A percentile compares a stretch with the other conserved stretches of the same genome.
Evolutionary conservation across 2,888 invertebrate species (phyloP).

Genomic region (Molanna angustata): DNA sequence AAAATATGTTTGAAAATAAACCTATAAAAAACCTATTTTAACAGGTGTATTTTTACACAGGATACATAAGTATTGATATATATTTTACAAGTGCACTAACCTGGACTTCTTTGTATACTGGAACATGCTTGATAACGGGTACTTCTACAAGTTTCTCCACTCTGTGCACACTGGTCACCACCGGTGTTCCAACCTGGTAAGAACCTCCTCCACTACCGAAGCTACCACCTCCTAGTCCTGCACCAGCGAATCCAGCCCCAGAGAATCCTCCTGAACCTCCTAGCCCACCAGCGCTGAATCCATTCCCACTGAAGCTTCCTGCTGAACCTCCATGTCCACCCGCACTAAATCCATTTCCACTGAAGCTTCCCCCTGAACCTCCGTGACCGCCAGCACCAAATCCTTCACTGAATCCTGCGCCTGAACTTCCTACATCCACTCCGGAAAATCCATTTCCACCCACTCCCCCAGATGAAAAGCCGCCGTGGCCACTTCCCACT

Average conservation of each 20-base stretch:
- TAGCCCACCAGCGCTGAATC: not conserved
- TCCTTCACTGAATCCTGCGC: not conserved
- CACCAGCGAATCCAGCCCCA: no score
- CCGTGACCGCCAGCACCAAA: not conserved
- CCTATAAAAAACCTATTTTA: no score
- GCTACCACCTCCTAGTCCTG: no score
- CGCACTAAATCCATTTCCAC: not conserved
- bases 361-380: not conserved
- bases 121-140: slow-evolving; percentile 14
- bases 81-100: no score
- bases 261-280: no score
- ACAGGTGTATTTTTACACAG: no score
- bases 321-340: not conserved
- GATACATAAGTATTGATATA: no score
- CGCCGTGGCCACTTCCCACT: no score
- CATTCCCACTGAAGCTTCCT: not conserved
- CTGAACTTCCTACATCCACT: not conserved
- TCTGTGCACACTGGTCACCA: slow-evolving; percentile 4
- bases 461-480: not conserved
- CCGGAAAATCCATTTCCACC: not conserved
- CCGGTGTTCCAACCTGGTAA: not conserved
- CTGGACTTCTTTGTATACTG: slow-evolving; percentile 17
- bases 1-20: no score
- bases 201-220: no score
- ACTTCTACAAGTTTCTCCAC: slow-evolving; percentile 3